phyloP scores from a whole-genome alignment of 53 echinoderm and acorn worm species.

The Echinarachnius parma region DNA sequence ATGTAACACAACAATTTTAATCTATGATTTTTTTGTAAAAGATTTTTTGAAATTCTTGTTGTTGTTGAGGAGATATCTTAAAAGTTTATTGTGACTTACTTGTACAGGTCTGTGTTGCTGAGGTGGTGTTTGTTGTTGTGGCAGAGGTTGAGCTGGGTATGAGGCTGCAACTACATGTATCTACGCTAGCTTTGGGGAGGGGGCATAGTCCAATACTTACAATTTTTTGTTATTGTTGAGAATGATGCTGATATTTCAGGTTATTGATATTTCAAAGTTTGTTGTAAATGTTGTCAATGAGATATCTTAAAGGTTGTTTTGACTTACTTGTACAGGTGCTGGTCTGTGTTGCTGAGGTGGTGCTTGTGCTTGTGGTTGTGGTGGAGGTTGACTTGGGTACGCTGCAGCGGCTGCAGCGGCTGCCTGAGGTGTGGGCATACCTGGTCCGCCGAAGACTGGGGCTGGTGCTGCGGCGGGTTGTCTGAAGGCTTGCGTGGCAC shows the following conservation, averaged over 20 bases:
- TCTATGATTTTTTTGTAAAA: too few species aligned
- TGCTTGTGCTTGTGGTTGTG: conserved; percentile 21
- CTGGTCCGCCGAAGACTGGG: conserved; percentile 13
- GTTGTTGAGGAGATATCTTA: too few species aligned
- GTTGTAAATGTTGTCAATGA: too few species aligned
- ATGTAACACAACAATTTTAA: too few species aligned
- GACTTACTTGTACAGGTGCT: background rate
- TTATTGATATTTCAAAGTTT: too few species aligned
- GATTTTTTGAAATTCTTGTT: too few species aligned
- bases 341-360: conserved; percentile 16
- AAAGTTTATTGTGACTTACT: too few species aligned
- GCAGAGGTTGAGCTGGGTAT: background rate
- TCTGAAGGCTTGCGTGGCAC: conserved; percentile 34
- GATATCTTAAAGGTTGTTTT: too few species aligned
- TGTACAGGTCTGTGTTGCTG: conserved; percentile 17
- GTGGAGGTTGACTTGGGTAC: background rate
- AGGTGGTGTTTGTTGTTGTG: conserved; percentile 13
- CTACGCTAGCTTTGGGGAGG: too few species aligned
- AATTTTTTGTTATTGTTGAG: too few species aligned
- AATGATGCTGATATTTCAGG: too few species aligned
- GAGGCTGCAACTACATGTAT: conserved; percentile 7
- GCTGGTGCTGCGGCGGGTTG: background rate
- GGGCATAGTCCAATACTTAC: too few species aligned
- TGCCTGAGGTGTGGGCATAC: conserved; percentile 36
- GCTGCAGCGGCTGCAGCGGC: conserved; percentile 9